A percentile compares a stretch with the other conserved stretches of the same genome.
Conservation (phyloP, 2,888 invertebrate genomes). For the Odiellus spinosus region DNA sequence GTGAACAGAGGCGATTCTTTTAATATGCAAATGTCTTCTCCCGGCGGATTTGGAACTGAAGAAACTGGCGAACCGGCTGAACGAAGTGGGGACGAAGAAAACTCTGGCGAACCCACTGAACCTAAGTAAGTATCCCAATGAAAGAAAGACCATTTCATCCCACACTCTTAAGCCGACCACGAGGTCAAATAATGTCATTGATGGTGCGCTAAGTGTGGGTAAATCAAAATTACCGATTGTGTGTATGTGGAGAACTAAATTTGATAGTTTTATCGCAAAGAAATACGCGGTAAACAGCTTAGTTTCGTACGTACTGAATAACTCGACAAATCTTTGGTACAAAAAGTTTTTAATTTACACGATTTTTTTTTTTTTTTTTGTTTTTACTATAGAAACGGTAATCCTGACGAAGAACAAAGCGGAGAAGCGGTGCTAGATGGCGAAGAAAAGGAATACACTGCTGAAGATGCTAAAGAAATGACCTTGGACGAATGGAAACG, state of each 20-base stretch:
- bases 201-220: slow-evolving; percentile 1
- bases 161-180: not conserved
- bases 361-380: too few relatives aligned
- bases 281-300: too few relatives aligned
- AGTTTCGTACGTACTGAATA: too few relatives aligned
- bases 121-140: slow-evolving; percentile 15
- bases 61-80: slow-evolving; percentile 21
- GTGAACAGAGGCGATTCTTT: too few relatives aligned
- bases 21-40: too few relatives aligned
- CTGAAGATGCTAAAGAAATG: slow-evolving; percentile 63
- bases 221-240: slow-evolving; percentile 3
- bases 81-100: slow-evolving; percentile 6
- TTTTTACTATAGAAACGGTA: too few relatives aligned
- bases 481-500: slow-evolving; percentile 92
- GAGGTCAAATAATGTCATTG: slow-evolving; percentile 2
- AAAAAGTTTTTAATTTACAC: too few relatives aligned
- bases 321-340: too few relatives aligned
- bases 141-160: not conserved
- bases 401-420: slow-evolving; percentile 13
- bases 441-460: slow-evolving; percentile 21
- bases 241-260: slow-evolving; percentile 3
- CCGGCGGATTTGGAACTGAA: too few relatives aligned
- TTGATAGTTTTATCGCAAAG: not conserved
- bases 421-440: slow-evolving; percentile 10
- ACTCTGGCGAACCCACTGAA: slow-evolving; percentile 8